Evolutionary conservation across 2,113 vertebrate species (phyloP).

Genomic region (Pimephales promelas): DNA sequence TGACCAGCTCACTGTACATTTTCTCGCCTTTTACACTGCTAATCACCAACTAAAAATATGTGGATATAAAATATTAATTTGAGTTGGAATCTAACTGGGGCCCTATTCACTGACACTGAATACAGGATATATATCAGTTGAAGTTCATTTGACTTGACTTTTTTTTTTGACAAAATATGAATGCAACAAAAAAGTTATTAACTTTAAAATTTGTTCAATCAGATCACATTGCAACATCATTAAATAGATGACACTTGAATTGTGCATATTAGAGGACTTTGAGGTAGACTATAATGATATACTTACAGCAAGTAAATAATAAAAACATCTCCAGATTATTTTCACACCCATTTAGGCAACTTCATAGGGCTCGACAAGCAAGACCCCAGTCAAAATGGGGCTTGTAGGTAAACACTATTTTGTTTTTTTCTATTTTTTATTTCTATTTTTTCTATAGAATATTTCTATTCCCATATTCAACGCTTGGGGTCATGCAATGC

Average conservation of each 20-base stretch:
- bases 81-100: background rate
- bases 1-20: background rate
- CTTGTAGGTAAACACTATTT: too few species aligned
- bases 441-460: too few species aligned
- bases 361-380: too few species aligned
- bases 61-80: background rate
- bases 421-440: too few species aligned
- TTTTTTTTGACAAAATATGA: background rate
- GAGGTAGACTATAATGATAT: too few species aligned
- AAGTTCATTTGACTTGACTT: background rate
- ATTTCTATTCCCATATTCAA: too few species aligned
- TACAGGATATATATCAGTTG: background rate
- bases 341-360: too few species aligned
- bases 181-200: background rate
- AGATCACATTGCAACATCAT: background rate
- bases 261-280: too few species aligned
- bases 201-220: background rate
- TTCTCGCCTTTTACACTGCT: background rate
- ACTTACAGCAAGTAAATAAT: too few species aligned
- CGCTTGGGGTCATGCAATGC: too few species aligned
- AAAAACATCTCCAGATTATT: too few species aligned
- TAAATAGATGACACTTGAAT: background rate
- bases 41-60: slow-evolving; percentile 16
- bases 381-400: too few species aligned
- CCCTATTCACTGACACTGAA: background rate